Evolutionary conservation across 2,888 invertebrate species (phyloP).

Genomic region (Scaeva pyrastri): DNA sequence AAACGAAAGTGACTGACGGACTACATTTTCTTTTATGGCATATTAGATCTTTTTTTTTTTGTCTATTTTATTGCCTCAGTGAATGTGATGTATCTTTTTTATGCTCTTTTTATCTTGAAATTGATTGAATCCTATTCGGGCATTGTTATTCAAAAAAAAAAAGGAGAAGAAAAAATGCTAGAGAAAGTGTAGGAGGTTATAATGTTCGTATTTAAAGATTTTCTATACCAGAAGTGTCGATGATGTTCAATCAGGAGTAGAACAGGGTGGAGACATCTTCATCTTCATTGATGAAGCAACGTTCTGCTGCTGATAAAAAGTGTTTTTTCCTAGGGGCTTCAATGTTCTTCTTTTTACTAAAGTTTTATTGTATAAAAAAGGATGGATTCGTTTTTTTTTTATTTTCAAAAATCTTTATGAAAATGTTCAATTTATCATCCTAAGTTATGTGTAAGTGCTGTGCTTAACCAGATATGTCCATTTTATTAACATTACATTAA

Average conservation of each 20-base stretch:
- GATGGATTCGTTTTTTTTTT: no score
- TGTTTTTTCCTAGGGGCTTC: no score
- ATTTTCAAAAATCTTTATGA: no score
- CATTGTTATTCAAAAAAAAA: no score
- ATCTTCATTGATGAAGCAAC: no score
- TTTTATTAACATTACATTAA: no score
- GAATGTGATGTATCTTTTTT: conserved; percentile 35
- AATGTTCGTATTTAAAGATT: background rate
- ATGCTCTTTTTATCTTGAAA: conserved; percentile 37
- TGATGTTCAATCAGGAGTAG: background rate
- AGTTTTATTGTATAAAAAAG: no score
- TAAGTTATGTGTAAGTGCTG: no score
- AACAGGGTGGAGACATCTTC: background rate
- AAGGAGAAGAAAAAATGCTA: background rate
- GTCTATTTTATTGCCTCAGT: conserved; percentile 16
- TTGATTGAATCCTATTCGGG: conserved; percentile 44
- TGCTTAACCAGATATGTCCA: no score
- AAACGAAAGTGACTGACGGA: conserved; percentile 35
- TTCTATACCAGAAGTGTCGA: background rate
- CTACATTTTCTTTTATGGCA: conserved; percentile 20
- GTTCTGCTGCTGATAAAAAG: no score
- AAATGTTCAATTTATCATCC: no score
- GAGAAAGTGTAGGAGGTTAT: conserved; percentile 44
- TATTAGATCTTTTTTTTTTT: background rate
- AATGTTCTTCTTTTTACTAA: no score